Conservation (phyloP, 2,888 invertebrate genomes). For the Tupiocoris notatus region DNA sequence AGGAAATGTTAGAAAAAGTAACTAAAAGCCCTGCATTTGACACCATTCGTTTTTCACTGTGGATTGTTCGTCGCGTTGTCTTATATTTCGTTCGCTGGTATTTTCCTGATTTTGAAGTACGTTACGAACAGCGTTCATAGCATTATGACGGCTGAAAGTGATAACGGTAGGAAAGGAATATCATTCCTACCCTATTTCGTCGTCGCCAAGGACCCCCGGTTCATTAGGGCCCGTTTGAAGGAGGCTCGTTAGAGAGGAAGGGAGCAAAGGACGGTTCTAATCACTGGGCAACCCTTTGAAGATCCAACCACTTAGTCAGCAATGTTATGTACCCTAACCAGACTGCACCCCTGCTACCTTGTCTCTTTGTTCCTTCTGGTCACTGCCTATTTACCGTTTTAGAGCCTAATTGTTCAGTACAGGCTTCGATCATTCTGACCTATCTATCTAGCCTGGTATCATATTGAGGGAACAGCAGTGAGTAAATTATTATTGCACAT, state of each 20-base stretch:
- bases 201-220: not conserved
- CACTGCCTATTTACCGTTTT: not conserved
- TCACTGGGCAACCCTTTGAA: slow-evolving; percentile 25
- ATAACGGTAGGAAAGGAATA: not conserved
- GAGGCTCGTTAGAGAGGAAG: slow-evolving; percentile 22
- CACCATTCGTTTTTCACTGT: no score
- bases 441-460: no score
- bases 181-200: not conserved
- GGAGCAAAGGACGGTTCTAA: slow-evolving; percentile 26
- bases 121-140: no score
- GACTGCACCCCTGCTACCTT: not conserved
- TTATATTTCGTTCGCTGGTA: no score
- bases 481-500: no score
- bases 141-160: not conserved
- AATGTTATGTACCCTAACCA: not conserved
- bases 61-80: no score
- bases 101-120: no score
- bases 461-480: no score
- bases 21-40: no score
- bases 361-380: not conserved
- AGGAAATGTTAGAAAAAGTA: no score
- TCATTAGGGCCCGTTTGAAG: slow-evolving; percentile 34
- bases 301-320: slow-evolving; percentile 29
- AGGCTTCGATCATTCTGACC: no score
- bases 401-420: no score